Base-by-base conservation (phyloP, 2,888 invertebrate species). In the Drosophila multiciliata region DNA sequence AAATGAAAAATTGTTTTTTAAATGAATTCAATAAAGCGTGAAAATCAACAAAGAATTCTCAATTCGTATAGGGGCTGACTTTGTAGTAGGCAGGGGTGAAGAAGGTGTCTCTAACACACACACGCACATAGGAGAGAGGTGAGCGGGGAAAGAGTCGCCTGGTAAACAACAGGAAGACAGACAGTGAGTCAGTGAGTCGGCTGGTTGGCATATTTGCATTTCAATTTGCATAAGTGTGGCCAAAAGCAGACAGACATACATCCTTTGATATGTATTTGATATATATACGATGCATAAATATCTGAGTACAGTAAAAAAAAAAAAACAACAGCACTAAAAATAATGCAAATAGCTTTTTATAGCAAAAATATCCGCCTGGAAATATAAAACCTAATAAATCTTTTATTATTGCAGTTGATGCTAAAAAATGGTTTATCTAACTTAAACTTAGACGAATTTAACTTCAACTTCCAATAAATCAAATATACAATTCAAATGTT, bases 21-120 rank as follows among this genome's bases (percentile, higher is more conserved):
- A 87, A 89, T 85, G 89, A 87, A 87, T 87, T 87, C 87, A 87
- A 87, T 87, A 89, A 87, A 87, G 83, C 87, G 77, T 80, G 83
- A 62, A 72, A 78, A 68, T 58, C 73, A 70, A 73, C 76, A 80
- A 77, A 42, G 55, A 59, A 71, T 54, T 54, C 61, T 8, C 38
- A 68, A 67, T 73, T 72, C 72, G 58, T 53, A 64, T 54, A 45
- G 35, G 72, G 49, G 53, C 59, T 52, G 61, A 58, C 67, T 60
- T 66, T 66, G 66, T 40, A 78, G 53, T 58, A 38, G 12, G 12
- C 26, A 15, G 45, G 23, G 23, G 45, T 23, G 8, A 8, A 23
- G 45, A 20, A 23, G 17, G 54, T 38, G 23, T 38, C 38, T 36
- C 55, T 42, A 49, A 50, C 20, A 35, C 20, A 64, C 50, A 38